Conservation (phyloP, 2,888 invertebrate species). For the Pelosia muscerda region DNA sequence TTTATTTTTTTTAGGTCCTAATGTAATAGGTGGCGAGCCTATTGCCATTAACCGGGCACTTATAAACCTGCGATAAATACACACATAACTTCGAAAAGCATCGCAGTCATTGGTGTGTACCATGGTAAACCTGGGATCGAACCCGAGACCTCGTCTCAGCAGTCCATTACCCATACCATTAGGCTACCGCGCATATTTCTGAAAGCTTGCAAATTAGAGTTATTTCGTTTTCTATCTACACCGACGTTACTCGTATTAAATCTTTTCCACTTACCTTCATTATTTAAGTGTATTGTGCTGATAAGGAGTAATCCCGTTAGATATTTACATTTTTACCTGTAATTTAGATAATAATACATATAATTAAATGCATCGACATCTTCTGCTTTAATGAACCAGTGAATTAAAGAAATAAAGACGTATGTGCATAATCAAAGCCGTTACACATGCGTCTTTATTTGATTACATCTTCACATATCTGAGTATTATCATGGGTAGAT, state of each 20-base stretch:
- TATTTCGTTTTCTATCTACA: neutral
- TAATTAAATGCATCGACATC: neutral
- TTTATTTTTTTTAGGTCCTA: too few relatives aligned
- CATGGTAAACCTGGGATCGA: too few relatives aligned
- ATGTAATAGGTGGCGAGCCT: too few relatives aligned
- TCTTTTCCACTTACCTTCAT: neutral
- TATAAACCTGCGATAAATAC: too few relatives aligned
- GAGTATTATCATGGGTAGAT: too few relatives aligned
- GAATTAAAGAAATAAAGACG: neutral
- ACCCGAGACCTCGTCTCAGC: too few relatives aligned
- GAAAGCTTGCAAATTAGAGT: neutral
- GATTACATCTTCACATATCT: too few relatives aligned
- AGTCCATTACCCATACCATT: too few relatives aligned
- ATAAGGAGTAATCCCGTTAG: neutral
- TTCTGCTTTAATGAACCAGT: neutral
- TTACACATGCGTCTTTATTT: neutral
- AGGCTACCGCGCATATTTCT: too few relatives aligned
- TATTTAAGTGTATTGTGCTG: neutral
- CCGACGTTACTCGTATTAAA: neutral
- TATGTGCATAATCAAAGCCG: neutral
- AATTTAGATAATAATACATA: neutral
- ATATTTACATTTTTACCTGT: constrained; percentile 1
- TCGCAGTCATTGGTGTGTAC: too few relatives aligned
- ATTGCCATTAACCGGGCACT: too few relatives aligned
- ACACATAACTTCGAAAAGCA: too few relatives aligned